A percentile compares a stretch with the other conserved stretches of the same genome.
These are phyloP conservation scores for Drosophila maculinotata DNA, from an alignment of 2,888 invertebrate genomes.

Conservation along the genomic window DNA sequence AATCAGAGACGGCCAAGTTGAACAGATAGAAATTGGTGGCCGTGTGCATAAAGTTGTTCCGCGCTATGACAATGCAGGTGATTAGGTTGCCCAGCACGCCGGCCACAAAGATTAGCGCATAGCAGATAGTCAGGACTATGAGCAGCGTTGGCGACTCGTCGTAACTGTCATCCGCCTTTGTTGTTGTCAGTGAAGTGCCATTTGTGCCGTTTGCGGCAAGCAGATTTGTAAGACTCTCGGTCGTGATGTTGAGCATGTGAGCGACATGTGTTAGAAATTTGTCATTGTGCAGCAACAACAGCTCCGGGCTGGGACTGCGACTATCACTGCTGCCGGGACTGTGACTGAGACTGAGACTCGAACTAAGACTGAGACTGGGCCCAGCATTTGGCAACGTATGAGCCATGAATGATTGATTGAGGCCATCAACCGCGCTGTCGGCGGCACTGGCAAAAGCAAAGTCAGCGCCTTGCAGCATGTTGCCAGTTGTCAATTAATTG, in stretches of 20 bases:
- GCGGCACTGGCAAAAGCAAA: slow-evolving; percentile 33
- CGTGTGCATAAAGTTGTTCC: slow-evolving; percentile 93
- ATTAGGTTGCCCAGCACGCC: slow-evolving; percentile 93
- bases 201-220: slow-evolving; percentile 48
- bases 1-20: slow-evolving; percentile 93
- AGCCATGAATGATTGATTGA: slow-evolving; percentile 77
- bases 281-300: slow-evolving; percentile 76
- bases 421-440: slow-evolving; percentile 64
- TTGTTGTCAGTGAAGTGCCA: slow-evolving; percentile 25
- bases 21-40: slow-evolving; percentile 93
- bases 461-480: slow-evolving; percentile 62
- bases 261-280: slow-evolving; percentile 82
- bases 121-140: slow-evolving; percentile 89
- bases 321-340: too few species aligned
- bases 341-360: neutral
- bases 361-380: neutral
- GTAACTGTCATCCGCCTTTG: slow-evolving; percentile 21
- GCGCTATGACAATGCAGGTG: slow-evolving; percentile 93
- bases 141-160: slow-evolving; percentile 71
- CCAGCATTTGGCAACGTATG: slow-evolving; percentile 59
- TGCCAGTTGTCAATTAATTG: slow-evolving; percentile 67
- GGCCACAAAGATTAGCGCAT: slow-evolving; percentile 87
- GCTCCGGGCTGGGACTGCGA: slow-evolving; percentile 56
- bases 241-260: slow-evolving; percentile 82
- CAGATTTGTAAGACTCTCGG: slow-evolving; percentile 80